Evolutionary conservation across 2,113 vertebrate genomes (phyloP), one percentile per base, ranked within the genome.

Genomic region (Oreochromis niloticus): DNA sequence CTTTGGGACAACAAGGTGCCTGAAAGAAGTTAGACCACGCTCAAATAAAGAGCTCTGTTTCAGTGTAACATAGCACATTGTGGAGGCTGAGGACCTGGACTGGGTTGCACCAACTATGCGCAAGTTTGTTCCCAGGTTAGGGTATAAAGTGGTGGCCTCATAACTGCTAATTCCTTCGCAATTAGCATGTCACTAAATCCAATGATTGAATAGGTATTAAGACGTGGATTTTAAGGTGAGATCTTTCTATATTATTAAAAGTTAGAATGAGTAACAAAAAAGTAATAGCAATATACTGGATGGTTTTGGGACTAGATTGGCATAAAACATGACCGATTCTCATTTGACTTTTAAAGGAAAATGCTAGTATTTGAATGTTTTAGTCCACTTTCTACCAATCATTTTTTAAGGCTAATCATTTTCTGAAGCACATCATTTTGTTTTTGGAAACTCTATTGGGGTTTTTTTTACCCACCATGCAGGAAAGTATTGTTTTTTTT

Each of bases 91-190:
- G 86, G 84, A 89, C 83, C 92, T 92, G 91, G 89, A 93, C 91
- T 86, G 87, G 91, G 87, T 93, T 93, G 92, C 92, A 94, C 88
- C 92, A 94, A 88, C 94, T 94, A 87, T 92, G 84, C 87, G 88
- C 90, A 91, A 90, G 85, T 94, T 91, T 92, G 89, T 93, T 94
- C 92, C 94, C 91, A 92, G 88, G 79, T 94, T 90, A 88, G 75
- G 48, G 48, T 63, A 80, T 48, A 86, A 86, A 82, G 68, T 68
- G 83, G 82, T 46, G 86, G 86, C 83, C 87, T 86, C 63, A 75
- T 48, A 52, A 88, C 81, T 89, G 86, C 82, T 82, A 41, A 80
- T 89, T 91, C 30, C 82, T 91, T 91, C 90, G 83, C 80, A 81
- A 85, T 93, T 89, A 87, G 81, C 86, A 59, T 87, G 71, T 86